These are phyloP conservation scores for Enteromius mattozi DNA, from an alignment of 2,797 vertebrate species.

Conservation along the genomic window DNA sequence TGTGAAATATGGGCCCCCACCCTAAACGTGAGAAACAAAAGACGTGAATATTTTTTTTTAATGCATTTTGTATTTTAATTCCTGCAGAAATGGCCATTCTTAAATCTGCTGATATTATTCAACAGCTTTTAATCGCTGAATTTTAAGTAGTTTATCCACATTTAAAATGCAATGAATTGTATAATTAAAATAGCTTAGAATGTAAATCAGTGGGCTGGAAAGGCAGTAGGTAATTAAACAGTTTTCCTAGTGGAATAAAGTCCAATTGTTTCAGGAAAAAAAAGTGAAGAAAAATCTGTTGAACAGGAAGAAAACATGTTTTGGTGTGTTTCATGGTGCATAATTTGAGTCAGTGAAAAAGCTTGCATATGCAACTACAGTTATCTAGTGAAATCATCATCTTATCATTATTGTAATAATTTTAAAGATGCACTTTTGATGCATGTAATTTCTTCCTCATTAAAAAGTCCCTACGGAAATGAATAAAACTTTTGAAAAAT, in stretches of 20 bases:
- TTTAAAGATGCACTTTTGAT: slow-evolving; percentile 23
- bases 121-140: slow-evolving; percentile 85
- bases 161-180: slow-evolving; percentile 91
- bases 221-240: slow-evolving; percentile 85
- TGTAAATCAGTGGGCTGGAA: slow-evolving; percentile 88
- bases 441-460: slow-evolving; percentile 11
- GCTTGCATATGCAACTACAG: slow-evolving; percentile 15
- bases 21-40: neutral
- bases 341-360: slow-evolving; percentile 22
- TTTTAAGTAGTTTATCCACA: slow-evolving; percentile 86
- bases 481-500: slow-evolving; percentile 8
- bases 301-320: slow-evolving; percentile 52
- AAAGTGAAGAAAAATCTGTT: slow-evolving; percentile 54
- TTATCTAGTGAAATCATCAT: slow-evolving; percentile 15
- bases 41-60: slow-evolving; percentile 18
- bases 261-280: slow-evolving; percentile 69
- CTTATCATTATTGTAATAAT: slow-evolving; percentile 8
- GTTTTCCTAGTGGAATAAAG: slow-evolving; percentile 79
- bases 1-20: neutral
- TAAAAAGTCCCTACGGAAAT: neutral
- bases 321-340: slow-evolving; percentile 38
- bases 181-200: slow-evolving; percentile 87
- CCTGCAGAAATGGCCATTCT: slow-evolving; percentile 61
- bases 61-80: slow-evolving; percentile 48
- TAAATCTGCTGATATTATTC: slow-evolving; percentile 83